Percentiles rank a stretch among this genome's conserved stretches.
phyloP scores from a whole-genome alignment of 2,888 invertebrate species.

The Phengaris alcon region DNA sequence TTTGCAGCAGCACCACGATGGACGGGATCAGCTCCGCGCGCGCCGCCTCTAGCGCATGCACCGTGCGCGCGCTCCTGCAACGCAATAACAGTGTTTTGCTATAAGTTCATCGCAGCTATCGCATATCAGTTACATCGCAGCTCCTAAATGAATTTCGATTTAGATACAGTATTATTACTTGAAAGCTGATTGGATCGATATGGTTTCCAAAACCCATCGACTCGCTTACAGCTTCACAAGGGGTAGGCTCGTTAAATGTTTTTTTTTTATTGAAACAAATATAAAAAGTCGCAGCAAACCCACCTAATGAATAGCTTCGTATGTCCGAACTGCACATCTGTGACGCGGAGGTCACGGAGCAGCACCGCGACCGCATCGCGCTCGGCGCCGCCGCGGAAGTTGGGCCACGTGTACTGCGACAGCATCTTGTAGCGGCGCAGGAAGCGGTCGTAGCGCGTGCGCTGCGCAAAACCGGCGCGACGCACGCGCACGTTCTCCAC shows the following conservation, averaged over 20 bases:
- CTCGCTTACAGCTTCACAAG: too few species aligned
- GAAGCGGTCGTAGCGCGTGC: slow-evolving; percentile 96
- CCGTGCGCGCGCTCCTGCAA: slow-evolving; percentile 87
- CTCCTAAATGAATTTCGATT: too few species aligned
- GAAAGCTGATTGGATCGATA: too few species aligned
- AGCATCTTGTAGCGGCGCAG: slow-evolving; percentile 98
- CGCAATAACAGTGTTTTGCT: not conserved
- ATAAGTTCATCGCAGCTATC: too few species aligned
- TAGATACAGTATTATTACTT: too few species aligned
- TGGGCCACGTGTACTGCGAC: slow-evolving; percentile 97
- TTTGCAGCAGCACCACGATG: slow-evolving; percentile 95
- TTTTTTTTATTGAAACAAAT: too few species aligned
- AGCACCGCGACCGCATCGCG: slow-evolving; percentile 92
- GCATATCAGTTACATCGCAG: too few species aligned
- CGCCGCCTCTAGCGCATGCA: slow-evolving; percentile 92
- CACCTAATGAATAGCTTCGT: slow-evolving; percentile 96
- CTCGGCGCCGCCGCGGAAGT: slow-evolving; percentile 88
- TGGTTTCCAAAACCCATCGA: too few species aligned
- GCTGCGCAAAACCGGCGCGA: slow-evolving; percentile 97
- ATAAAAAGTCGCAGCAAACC: not conserved
- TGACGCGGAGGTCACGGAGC: slow-evolving; percentile 86
- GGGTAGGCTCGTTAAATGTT: too few species aligned
- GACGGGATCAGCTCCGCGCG: slow-evolving; percentile 93
- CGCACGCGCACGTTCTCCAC: slow-evolving; percentile 97
- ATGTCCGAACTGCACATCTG: slow-evolving; percentile 95